Evolutionary conservation across 2,113 vertebrate genomes (phyloP).

Genomic region (Chionis minor): DNA sequence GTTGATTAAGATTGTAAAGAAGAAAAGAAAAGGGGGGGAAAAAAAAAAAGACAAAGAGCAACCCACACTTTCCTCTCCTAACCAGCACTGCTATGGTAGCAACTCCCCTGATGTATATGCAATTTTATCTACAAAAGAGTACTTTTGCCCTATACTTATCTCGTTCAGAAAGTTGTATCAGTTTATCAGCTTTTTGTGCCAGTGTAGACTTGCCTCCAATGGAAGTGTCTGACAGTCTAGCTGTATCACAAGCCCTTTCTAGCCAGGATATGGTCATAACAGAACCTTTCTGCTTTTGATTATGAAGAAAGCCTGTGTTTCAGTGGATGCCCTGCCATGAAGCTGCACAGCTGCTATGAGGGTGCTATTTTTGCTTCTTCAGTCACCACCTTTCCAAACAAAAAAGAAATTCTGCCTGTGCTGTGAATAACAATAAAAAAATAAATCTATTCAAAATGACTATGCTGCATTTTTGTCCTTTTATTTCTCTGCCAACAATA

Average conservation of each 20-base stretch:
- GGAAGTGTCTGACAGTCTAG: constrained; percentile 8
- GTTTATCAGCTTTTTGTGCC: constrained; percentile 43
- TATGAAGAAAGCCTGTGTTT: not conserved
- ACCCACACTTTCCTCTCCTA: constrained; percentile 20
- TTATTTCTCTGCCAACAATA: constrained; percentile 10
- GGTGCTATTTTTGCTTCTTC: constrained; percentile 31
- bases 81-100: not conserved
- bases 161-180: constrained; percentile 4
- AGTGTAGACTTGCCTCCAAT: constrained; percentile 29
- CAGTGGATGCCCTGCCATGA: not conserved
- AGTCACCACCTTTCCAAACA: constrained; percentile 31
- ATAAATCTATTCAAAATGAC: constrained; percentile 1
- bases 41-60: not conserved
- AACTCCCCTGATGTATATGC: not conserved
- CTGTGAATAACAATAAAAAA: constrained; percentile 30
- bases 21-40: not conserved
- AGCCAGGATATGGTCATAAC: not conserved
- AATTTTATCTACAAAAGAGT: constrained; percentile 35
- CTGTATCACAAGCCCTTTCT: not conserved
- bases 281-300: not conserved
- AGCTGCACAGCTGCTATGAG: not conserved
- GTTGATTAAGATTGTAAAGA: not conserved
- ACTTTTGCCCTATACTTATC: constrained; percentile 10
- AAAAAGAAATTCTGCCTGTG: not conserved
- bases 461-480: not conserved